Conservation (phyloP, 64 coral and sea anemone species). For the Platygyra sinensis region DNA sequence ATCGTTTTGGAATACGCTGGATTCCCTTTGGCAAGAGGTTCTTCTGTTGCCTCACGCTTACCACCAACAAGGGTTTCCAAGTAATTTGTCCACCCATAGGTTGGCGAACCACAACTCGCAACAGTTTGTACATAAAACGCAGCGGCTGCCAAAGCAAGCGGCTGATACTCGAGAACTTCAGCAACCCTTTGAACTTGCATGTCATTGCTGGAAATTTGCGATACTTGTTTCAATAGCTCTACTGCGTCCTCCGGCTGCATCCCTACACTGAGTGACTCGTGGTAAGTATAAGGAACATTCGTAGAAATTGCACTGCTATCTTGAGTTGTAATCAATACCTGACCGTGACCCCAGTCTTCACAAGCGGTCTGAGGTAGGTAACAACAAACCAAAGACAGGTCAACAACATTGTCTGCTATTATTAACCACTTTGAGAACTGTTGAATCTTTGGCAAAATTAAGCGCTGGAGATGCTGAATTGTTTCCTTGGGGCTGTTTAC, state of each 20-base stretch:
- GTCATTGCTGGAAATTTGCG: background rate
- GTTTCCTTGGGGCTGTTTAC: background rate
- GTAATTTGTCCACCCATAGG: slow-evolving; percentile 32
- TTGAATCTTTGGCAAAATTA: background rate
- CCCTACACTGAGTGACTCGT: background rate
- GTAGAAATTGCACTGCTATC: background rate
- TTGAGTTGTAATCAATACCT: slow-evolving; percentile 26
- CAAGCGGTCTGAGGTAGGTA: background rate
- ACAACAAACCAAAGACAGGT: background rate
- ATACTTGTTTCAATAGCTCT: background rate
- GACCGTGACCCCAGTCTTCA: slow-evolving; percentile 2
- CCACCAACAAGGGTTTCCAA: slow-evolving; percentile 24
- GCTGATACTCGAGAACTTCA: slow-evolving; percentile 22
- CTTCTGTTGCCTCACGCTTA: slow-evolving; percentile 41
- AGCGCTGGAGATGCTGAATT: background rate
- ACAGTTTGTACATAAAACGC: slow-evolving; percentile 31
- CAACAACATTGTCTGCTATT: background rate
- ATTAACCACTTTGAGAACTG: background rate
- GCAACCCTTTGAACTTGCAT: background rate
- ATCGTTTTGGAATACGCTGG: no score
- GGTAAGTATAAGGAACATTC: background rate
- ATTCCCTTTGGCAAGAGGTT: background rate
- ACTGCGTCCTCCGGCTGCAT: background rate
- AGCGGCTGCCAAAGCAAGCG: slow-evolving; percentile 26
- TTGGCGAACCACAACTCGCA: background rate